These are phyloP conservation scores for Neotoxoptera formosana DNA, from an alignment of 1,140 invertebrate genomes.

Conservation along the genomic window DNA sequence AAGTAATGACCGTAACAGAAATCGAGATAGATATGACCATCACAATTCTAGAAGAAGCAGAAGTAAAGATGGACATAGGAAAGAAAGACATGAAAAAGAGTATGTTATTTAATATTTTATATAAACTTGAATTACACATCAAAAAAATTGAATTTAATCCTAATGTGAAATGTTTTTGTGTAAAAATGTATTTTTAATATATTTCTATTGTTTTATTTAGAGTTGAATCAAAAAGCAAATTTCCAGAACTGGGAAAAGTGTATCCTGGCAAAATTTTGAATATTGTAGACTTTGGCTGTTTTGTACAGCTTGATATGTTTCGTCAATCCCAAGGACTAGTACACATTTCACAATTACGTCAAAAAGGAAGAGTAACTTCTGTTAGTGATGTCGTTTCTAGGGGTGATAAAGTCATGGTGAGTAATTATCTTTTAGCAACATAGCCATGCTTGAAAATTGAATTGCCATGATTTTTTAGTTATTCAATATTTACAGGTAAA, in stretches of 20 bases:
- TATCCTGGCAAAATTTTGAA: constrained; percentile 95
- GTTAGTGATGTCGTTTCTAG: constrained; percentile 92
- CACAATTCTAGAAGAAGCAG: constrained; percentile 61
- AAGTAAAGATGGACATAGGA: constrained; percentile 61
- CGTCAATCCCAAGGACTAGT: constrained; percentile 91
- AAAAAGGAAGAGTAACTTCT: constrained; percentile 93
- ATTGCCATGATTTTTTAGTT: neutral
- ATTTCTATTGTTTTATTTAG: constrained; percentile 38
- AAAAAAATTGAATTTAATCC: neutral
- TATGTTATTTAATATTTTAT: constrained; percentile 57
- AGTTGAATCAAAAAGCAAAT: constrained; percentile 55
- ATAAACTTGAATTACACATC: neutral
- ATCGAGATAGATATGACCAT: constrained; percentile 62
- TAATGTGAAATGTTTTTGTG: neutral
- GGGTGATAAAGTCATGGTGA: constrained; percentile 90
- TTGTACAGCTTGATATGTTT: constrained; percentile 94
- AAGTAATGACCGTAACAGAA: constrained; percentile 62
- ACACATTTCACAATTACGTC: constrained; percentile 94
- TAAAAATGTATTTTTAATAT: neutral
- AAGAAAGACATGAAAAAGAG: constrained; percentile 63
- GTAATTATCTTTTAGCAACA: constrained; percentile 60
- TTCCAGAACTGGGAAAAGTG: constrained; percentile 73
- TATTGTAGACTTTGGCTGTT: constrained; percentile 96
- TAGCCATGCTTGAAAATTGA: neutral
- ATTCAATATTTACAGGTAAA: constrained; percentile 70